These are phyloP conservation scores for Taxidea taxus DNA, from an alignment of 2,113 vertebrate species.

Conservation along the genomic window DNA sequence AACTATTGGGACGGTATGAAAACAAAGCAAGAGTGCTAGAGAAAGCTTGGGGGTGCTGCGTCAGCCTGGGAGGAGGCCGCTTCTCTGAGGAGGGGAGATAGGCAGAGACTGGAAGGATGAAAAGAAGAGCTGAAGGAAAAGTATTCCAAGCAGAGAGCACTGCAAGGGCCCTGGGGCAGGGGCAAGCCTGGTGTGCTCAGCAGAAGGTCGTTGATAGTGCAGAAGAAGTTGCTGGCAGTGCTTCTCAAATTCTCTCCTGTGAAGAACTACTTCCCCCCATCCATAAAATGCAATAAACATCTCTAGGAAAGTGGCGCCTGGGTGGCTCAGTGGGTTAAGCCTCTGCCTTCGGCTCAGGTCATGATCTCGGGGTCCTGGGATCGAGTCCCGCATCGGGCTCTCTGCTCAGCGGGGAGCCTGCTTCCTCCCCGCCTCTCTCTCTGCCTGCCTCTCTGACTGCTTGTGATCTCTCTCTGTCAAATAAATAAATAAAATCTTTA, in stretches of 20 bases:
- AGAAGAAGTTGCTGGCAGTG: background rate
- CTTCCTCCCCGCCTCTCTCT: accelerated
- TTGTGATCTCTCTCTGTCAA: too few relatives aligned
- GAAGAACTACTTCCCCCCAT: background rate
- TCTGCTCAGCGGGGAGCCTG: too few relatives aligned
- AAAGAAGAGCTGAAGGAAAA: background rate
- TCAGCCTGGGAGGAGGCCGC: background rate
- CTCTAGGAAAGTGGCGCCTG: background rate
- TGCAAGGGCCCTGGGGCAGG: background rate
- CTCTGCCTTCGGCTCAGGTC: too few relatives aligned
- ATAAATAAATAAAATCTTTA: too few relatives aligned
- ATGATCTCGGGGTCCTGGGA: too few relatives aligned
- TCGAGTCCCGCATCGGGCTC: too few relatives aligned
- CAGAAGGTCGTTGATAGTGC: too few relatives aligned
- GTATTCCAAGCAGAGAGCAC: background rate
- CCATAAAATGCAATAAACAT: background rate
- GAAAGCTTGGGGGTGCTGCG: background rate
- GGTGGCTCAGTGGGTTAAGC: too few relatives aligned
- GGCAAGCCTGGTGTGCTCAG: background rate
- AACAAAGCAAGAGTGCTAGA: background rate
- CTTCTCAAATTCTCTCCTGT: background rate
- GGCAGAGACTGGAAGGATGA: background rate
- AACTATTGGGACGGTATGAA: background rate
- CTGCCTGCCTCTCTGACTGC: too few relatives aligned
- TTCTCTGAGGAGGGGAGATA: background rate